These are phyloP conservation scores for Hyles vespertilio DNA, from an alignment of 1,140 invertebrate genomes.

Conservation along the genomic window DNA sequence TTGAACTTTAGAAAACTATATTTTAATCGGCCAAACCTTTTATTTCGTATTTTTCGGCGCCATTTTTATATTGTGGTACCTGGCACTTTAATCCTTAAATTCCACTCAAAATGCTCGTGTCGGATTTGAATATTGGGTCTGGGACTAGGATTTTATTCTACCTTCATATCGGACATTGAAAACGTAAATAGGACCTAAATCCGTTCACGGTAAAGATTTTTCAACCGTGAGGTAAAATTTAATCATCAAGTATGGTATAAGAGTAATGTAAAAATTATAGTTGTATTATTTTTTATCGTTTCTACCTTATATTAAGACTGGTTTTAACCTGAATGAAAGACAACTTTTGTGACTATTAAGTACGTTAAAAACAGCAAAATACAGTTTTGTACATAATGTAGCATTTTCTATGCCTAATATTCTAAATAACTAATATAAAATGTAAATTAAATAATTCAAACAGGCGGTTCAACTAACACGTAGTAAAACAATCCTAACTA, in stretches of 20 bases:
- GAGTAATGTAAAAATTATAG: too few species aligned
- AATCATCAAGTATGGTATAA: too few species aligned
- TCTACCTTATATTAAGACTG: too few species aligned
- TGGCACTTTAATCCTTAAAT: slow-evolving; percentile 24
- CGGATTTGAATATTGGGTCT: slow-evolving; percentile 18
- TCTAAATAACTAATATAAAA: background rate
- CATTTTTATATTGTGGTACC: slow-evolving; percentile 27
- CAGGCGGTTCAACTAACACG: background rate
- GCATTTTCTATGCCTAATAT: too few species aligned
- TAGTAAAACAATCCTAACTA: background rate
- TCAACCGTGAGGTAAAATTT: too few species aligned
- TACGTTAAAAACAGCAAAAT: too few species aligned
- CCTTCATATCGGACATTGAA: slow-evolving; percentile 13
- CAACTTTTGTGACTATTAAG: too few species aligned
- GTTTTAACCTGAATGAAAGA: background rate
- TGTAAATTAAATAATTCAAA: background rate
- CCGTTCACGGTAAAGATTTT: background rate
- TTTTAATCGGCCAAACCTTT: slow-evolving; percentile 4
- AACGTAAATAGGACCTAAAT: slow-evolving; percentile 13
- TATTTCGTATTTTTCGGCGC: slow-evolving; percentile 17
- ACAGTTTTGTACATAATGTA: too few species aligned
- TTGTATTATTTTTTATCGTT: too few species aligned
- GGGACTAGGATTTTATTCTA: slow-evolving; percentile 13
- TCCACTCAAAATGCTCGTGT: slow-evolving; percentile 37
- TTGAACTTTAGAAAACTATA: background rate